Percentiles rank a stretch among this genome's conserved stretches.
Evolutionary conservation across 2,888 invertebrate genomes (phyloP).

Genomic region (Palloptera scutellata): DNA sequence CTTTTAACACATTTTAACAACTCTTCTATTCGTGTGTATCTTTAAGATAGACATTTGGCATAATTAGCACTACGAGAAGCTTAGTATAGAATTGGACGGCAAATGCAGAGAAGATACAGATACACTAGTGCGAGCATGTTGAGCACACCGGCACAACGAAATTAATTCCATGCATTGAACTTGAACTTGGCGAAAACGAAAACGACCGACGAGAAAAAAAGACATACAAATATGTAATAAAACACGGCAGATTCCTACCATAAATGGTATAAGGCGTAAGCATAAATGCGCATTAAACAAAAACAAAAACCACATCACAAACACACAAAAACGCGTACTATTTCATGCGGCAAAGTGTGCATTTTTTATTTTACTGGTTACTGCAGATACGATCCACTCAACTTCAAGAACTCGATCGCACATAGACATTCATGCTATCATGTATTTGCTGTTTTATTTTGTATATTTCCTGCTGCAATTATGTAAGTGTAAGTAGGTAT

Average conservation of each 20-base stretch:
- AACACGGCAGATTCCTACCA: slow-evolving; percentile 20
- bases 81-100: no score
- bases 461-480: neutral
- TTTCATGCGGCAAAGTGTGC: neutral
- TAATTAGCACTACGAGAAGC: no score
- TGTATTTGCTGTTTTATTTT: slow-evolving; percentile 7
- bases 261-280: slow-evolving; percentile 16
- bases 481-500: no score
- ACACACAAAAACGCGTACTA: slow-evolving; percentile 16
- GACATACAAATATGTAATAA: neutral
- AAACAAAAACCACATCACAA: slow-evolving; percentile 17
- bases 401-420: no score
- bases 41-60: no score
- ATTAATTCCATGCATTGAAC: slow-evolving; percentile 38
- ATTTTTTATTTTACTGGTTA: slow-evolving; percentile 1
- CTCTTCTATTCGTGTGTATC: no score
- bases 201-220: slow-evolving; percentile 17
- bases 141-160: neutral
- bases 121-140: neutral
- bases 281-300: slow-evolving; percentile 25
- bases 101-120: neutral
- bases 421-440: neutral
- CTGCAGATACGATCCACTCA: no score
- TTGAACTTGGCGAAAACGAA: slow-evolving; percentile 43
- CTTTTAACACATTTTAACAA: no score